Conservation (phyloP, 2,797 vertebrate species). For the Scomberomorus guttatus region DNA sequence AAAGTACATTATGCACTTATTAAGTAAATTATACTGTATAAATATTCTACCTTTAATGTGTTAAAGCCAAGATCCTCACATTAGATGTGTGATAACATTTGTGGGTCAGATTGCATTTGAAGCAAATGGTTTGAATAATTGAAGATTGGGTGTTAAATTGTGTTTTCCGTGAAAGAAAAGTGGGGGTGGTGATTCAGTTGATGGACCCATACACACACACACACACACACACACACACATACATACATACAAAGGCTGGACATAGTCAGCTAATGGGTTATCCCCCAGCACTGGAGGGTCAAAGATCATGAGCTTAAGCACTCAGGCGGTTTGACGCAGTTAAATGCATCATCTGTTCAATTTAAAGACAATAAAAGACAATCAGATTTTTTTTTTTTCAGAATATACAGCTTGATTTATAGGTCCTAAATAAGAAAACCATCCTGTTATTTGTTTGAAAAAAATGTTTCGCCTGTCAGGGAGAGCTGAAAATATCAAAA, state of each 20-base stretch:
- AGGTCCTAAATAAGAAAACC: neutral
- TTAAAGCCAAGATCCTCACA: conserved; percentile 42
- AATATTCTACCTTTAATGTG: conserved; percentile 33
- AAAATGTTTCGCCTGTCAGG: neutral
- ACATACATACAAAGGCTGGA: conserved; percentile 60
- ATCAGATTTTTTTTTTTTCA: conserved; percentile 45
- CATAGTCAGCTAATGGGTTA: conserved; percentile 83
- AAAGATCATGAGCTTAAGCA: conserved; percentile 79
- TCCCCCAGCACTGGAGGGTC: conserved; percentile 73
- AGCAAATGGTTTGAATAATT: conserved; percentile 87
- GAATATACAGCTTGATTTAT: conserved; percentile 8
- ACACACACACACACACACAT: conserved; percentile 31
- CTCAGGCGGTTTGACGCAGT: conserved; percentile 74
- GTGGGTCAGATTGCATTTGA: conserved; percentile 63
- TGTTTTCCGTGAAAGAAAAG: conserved; percentile 77
- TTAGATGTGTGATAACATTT: conserved; percentile 46
- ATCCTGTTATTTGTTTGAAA: neutral
- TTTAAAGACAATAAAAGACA: conserved; percentile 71
- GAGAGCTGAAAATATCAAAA: neutral
- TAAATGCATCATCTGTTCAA: conserved; percentile 79
- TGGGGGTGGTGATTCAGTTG: conserved; percentile 73
- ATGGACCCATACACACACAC: conserved; percentile 43
- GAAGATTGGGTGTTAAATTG: conserved; percentile 83
- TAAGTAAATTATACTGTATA: conserved; percentile 32
- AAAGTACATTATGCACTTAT: conserved; percentile 19